Evolutionary conservation across 2,113 vertebrate species (phyloP), one percentile per base, ranked within the genome.

Genomic region (Microcebus ravelobensis): DNA sequence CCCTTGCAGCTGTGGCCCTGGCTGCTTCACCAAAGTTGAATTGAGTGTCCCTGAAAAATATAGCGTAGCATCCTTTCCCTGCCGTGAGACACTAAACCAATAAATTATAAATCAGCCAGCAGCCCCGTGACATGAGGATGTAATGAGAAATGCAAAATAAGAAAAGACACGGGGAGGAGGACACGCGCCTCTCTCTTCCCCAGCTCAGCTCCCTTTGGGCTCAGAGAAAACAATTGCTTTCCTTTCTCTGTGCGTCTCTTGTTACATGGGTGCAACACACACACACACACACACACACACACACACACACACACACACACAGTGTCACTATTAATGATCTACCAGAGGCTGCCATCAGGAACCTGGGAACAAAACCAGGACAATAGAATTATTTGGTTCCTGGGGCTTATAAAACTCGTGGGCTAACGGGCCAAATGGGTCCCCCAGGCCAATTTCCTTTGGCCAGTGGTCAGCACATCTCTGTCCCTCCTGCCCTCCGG

Each of bases 61-160:
- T 90, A 98, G 97, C 96, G 10, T 93, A 97, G 97, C 96, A 96
- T 97, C 97, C 97, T 98, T 97, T 96, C 93, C 97, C 97, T 97
- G 97, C 97, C 70, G 87, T 70, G 91, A 97, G 97, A 97, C 97
- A 97, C 97, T 97, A 97, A 97, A 97, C 98, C 97, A 97, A 97
- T 98, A 98, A 98, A 98, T 98, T 97, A 98, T 98, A 97, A 97
- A 98, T 98, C 97, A 97, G 96, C 97, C 95, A 93, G 97, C 96
- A 97, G 98, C 96, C 94, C 96, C 80, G 94, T 97, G 98, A 98
- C 98, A 98, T 96, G 97, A 76, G 95, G 92, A 96, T 97, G 97
- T 97, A 97, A 97, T 98, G 97, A 98, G 97, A 98, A 98, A 98
- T 98, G 97, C 97, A 97, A 98, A 98, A 97, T 98, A 97, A 97